A percentile compares a stretch with the other conserved stretches of the same genome.
phyloP scores from a whole-genome alignment of 2,113 vertebrate species.

The sheep (Ovis aries) region ARS-UI_Ramb_v3.0 NC_056064.1:17952501-17953000 shows the following conservation, averaged over 20 bases:
- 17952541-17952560: neutral
- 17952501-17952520: neutral
- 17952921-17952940: neutral
- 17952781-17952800: neutral
- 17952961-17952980: neutral
- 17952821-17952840: neutral
- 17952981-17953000: neutral
- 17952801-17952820: neutral
- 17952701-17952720: neutral
- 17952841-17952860: neutral
- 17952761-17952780: neutral
- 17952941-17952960: neutral
- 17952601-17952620: neutral
- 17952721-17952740: neutral
- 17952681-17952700: neutral
- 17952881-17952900: neutral
- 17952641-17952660: neutral
- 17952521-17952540: neutral
- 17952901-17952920: neutral
- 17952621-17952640: neutral
- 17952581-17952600: neutral
- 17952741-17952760: neutral
- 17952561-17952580: neutral
- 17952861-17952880: neutral
- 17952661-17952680: neutral